Evolutionary conservation across 37 sponge, comb jelly and placozoan genomes (phyloP), one percentile per base, ranked within the genome.

Genomic region (Diacarnus erythraeanus): DNA sequence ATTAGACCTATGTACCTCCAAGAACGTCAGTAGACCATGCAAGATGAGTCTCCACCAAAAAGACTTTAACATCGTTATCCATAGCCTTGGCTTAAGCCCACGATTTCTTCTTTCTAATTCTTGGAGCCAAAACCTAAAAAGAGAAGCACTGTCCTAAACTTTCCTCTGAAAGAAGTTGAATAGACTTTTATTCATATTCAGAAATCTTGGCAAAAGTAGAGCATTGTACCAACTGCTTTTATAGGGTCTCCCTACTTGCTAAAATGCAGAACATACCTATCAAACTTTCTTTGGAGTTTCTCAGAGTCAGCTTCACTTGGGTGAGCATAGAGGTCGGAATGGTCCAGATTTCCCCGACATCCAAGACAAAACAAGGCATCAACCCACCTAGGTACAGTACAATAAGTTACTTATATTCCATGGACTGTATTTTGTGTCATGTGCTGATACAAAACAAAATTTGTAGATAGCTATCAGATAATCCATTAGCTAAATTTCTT

Each of bases 281-380:
- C 54, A 69, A 89, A 89, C 23, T 58, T 74, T 9, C 75, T 68
- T 35, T 64, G 58, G 56, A 89, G 70, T 2, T 61, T 38, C 63
- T 80, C 54, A 31, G 89, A 80, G 36, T 74, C 60, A 0, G 66
- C 74, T 64, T 85, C 86, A 33, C 69, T 41, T 15, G 89, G 89
- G 30, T 56, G 61, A 34, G 59, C 80, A 66, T 84, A 89, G 23
- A 89, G 69, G 74, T 89, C 89, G 27, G 67, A 57, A 12, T 79
- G 76, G 1, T 79, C 26, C 17, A 89, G 69, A 10, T 69, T 71
- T 38, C 64, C 73, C 60, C 73, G 21, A 26, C 60, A 83, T 36
- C 89, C 89, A 9, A 27, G 20, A 57, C 75, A 83, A 61, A 89
- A 64, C 47, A 89, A 38, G 0, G 80, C 59, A 38, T 83, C 89